These are phyloP conservation scores for Cinclus cinclus DNA, from an alignment of 2,113 vertebrate genomes.

Conservation along the genomic window DNA sequence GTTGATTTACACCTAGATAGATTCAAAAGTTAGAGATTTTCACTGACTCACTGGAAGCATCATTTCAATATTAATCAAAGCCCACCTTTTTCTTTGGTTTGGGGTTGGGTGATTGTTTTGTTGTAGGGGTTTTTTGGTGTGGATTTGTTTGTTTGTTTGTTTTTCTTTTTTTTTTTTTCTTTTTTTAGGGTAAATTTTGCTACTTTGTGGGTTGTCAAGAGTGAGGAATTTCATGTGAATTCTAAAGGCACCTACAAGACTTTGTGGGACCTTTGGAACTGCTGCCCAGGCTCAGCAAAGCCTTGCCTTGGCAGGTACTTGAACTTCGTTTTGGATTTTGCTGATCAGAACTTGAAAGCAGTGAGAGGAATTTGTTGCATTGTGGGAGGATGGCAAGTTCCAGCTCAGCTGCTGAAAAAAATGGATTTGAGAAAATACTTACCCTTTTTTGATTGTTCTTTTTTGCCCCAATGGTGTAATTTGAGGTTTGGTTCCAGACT, in stretches of 20 bases:
- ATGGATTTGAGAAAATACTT: not conserved
- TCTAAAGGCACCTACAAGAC: not conserved
- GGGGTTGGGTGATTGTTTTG: not conserved
- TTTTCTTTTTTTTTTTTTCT: not conserved
- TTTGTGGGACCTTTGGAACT: not conserved
- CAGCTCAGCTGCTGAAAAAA: not conserved
- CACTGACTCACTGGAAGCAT: not conserved
- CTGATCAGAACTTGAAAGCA: not conserved
- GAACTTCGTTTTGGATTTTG: not conserved
- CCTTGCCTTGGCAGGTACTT: not conserved
- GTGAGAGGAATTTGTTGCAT: not conserved
- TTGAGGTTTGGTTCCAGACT: not conserved
- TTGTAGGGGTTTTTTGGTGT: not conserved
- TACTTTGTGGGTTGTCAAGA: not conserved
- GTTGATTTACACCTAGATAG: not conserved
- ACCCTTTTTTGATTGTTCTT: not conserved
- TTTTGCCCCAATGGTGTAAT: rapidly evolving
- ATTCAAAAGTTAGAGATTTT: not conserved
- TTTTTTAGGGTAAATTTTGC: not conserved
- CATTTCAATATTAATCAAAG: not conserved
- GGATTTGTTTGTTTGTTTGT: not conserved
- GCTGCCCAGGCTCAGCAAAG: not conserved
- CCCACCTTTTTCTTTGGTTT: not conserved
- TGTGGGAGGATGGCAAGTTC: not conserved
- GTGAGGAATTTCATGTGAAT: not conserved